These are phyloP conservation scores for Clepsis dumicolana DNA, from an alignment of 2,888 invertebrate species.

Conservation along the genomic window DNA sequence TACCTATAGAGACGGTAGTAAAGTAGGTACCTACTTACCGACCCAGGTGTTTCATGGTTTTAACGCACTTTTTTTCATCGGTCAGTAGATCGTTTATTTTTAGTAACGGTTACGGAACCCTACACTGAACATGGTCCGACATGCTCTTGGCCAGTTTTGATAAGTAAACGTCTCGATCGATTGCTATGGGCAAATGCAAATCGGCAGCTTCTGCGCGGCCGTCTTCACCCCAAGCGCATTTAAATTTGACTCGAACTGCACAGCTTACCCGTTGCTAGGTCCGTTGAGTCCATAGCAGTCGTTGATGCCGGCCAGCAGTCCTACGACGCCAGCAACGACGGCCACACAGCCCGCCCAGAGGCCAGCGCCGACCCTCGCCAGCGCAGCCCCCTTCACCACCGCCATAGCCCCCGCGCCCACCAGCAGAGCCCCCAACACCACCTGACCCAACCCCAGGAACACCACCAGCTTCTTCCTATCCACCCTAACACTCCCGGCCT, in stretches of 20 bases:
- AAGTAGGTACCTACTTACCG: too few species aligned
- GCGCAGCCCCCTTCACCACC: slow-evolving; percentile 87
- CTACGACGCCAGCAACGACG: slow-evolving; percentile 87
- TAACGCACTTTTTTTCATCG: too few species aligned
- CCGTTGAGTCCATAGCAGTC: slow-evolving; percentile 82
- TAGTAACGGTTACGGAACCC: too few species aligned
- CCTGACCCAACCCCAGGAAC: slow-evolving; percentile 86
- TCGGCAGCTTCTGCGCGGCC: too few species aligned
- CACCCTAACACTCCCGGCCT: slow-evolving; percentile 64
- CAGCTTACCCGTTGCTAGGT: slow-evolving; percentile 65
- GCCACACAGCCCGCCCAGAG: slow-evolving; percentile 89
- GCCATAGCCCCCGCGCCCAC: slow-evolving; percentile 88
- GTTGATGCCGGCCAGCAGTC: slow-evolving; percentile 87
- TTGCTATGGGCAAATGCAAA: too few species aligned
- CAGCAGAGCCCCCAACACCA: slow-evolving; percentile 87
- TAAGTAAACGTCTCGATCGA: too few species aligned
- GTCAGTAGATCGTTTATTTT: too few species aligned
- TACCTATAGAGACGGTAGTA: too few species aligned
- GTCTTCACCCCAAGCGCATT: too few species aligned
- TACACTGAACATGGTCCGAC: too few species aligned
- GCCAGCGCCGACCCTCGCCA: slow-evolving; percentile 87
- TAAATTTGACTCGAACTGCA: background rate
- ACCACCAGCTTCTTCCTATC: slow-evolving; percentile 73
- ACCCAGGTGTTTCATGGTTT: too few species aligned
- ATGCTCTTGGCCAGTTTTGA: too few species aligned